Conservation (phyloP, 2,113 vertebrate genomes). For the Calonectris borealis region DNA sequence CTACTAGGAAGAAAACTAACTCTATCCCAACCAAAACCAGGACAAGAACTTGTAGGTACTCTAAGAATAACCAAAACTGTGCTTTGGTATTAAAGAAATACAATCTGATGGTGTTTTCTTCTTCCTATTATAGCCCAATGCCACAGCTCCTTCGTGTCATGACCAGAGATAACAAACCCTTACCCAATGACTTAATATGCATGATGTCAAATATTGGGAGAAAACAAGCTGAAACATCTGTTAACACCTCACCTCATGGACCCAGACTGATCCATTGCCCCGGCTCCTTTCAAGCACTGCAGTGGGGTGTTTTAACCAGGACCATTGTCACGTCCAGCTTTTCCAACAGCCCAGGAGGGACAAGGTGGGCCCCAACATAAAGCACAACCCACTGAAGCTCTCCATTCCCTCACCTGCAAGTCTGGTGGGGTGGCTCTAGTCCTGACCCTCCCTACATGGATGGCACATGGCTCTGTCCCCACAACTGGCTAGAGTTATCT, state of each 20-base stretch:
- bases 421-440: neutral
- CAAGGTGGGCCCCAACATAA: neutral
- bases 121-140: neutral
- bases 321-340: neutral
- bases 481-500: neutral
- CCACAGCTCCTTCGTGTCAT: neutral
- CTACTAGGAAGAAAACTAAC: too few relatives aligned
- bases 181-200: fast-evolving
- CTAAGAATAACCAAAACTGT: neutral
- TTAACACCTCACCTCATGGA: neutral
- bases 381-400: neutral
- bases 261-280: neutral
- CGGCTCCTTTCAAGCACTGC: neutral
- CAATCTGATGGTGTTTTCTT: neutral
- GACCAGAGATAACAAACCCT: neutral
- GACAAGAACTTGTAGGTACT: neutral
- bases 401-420: neutral
- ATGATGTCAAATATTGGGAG: neutral
- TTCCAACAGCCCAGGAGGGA: neutral
- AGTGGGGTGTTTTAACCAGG: neutral
- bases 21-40: too few relatives aligned
- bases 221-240: neutral
- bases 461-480: neutral
- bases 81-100: neutral
- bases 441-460: neutral